Base-by-base conservation (phyloP, 1,140 invertebrate genomes). In the Antheraea mylitta region DNA sequence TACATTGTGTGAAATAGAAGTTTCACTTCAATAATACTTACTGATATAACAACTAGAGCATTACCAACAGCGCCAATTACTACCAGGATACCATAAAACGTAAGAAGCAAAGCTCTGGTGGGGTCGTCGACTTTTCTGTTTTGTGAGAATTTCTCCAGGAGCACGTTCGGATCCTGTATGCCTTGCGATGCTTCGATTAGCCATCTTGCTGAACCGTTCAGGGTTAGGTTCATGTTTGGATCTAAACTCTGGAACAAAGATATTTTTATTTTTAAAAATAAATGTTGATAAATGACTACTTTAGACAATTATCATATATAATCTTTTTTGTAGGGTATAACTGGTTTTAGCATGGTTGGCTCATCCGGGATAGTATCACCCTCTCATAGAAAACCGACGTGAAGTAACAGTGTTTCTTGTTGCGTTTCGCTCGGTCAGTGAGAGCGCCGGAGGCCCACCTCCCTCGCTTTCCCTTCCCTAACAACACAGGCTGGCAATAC, bases 31-130 rank as follows among this genome's bases (percentile, higher is more conserved):
- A 69, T n/a, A 59, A 67, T 72, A 88, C 90, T 92, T 82, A 96
- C 96, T 37, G 96, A 96, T 70, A 95, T 94, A 74, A 97, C 96
- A 67, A 98, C 97, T 7, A 98, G 92, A 18, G 94, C 95, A 89
- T 98, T 98, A 36, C 97, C 97, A 62, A 95, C 87, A 10, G 96
- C 94, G 8, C 97, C 97, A 65, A 97, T 94, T 3, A 96, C 86
- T 68, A 98, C 97, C 37, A 98, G 92, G 10, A 96, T 83, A 0
- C 94, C 92, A 87, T 97, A 98, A 74, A 95, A 94, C 0, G 93
- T 89, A 36, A 97, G 95, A 0, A 98, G 93, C 3, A 93, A 80
- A 19, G 94, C 93, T 80, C 95, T 94, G 16, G 94, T 94, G 0
- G 93, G 93, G 70, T 94, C 94, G 71, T 95, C 94, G 18, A 97